A percentile compares a stretch with the other conserved stretches of the same genome.
Evolutionary conservation across 2,888 invertebrate species (phyloP).

Genomic region (Drosophila colorata): DNA sequence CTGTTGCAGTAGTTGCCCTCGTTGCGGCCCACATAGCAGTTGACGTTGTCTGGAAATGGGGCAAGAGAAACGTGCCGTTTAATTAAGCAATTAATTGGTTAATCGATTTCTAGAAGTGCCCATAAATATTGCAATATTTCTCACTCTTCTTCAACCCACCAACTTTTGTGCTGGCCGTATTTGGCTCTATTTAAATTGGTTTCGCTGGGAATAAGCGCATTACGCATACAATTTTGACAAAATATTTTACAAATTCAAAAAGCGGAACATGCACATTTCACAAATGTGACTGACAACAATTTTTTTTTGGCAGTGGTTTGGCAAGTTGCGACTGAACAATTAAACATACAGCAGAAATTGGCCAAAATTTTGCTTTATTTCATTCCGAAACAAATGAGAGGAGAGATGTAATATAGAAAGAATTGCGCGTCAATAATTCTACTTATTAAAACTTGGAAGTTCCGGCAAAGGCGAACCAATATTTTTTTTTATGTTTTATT

Average conservation of each 20-base stretch:
- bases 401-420: neutral
- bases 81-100: constrained; percentile 37
- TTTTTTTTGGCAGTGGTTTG: constrained; percentile 49
- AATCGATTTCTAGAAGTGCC: constrained; percentile 35
- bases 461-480: too few species aligned
- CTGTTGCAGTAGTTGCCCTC: constrained; percentile 80
- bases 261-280: constrained; percentile 3
- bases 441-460: too few species aligned
- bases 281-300: constrained; percentile 22
- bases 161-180: constrained; percentile 13
- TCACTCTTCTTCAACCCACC: neutral
- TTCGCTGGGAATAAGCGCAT: constrained; percentile 13
- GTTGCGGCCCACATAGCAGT: constrained; percentile 79
- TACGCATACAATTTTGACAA: constrained; percentile 39
- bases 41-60: constrained; percentile 76
- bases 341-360: constrained; percentile 1
- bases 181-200: constrained; percentile 36
- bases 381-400: neutral
- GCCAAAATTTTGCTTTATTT: constrained; percentile 1
- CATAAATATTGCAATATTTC: constrained; percentile 22
- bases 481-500: neutral
- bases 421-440: neutral
- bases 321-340: constrained; percentile 15
- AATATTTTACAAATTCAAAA: constrained; percentile 35
- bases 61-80: constrained; percentile 6